Conservation (phyloP, 2,888 invertebrate species). For the Trachelus iudaicus region DNA sequence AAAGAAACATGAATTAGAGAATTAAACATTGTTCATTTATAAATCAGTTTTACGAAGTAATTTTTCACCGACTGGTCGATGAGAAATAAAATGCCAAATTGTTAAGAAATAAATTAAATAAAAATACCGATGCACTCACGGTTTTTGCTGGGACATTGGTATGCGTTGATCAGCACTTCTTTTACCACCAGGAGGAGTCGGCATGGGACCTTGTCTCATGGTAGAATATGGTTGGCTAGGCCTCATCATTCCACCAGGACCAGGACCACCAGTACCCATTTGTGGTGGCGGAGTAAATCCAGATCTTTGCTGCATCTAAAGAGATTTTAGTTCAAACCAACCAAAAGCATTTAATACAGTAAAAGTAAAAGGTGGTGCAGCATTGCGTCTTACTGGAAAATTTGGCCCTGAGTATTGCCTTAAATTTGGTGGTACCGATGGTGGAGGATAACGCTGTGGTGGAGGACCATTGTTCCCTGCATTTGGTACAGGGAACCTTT, state of each 20-base stretch:
- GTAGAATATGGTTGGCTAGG: constrained; percentile 70
- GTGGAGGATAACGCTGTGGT: constrained; percentile 72
- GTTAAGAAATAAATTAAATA: constrained; percentile 22
- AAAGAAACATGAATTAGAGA: constrained; percentile 21
- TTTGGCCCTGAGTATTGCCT: constrained; percentile 79
- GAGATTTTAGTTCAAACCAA: constrained; percentile 7
- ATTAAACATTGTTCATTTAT: constrained; percentile 32
- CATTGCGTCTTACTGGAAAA: constrained; percentile 73
- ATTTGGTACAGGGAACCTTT: constrained; percentile 70
- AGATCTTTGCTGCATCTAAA: constrained; percentile 71
- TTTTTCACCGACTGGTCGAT: constrained; percentile 5
- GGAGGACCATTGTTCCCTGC: constrained; percentile 69
- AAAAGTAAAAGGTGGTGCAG: neutral
- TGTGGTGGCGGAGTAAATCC: constrained; percentile 77
- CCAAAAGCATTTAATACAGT: neutral
- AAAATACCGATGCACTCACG: constrained; percentile 63
- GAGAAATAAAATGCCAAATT: constrained; percentile 18
- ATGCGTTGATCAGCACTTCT: constrained; percentile 73
- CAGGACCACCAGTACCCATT: constrained; percentile 68
- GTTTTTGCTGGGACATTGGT: constrained; percentile 73
- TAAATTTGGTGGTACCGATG: constrained; percentile 69
- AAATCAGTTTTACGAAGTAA: neutral
- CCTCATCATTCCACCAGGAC: constrained; percentile 70
- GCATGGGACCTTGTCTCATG: constrained; percentile 72
- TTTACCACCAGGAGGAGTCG: constrained; percentile 72